Evolutionary conservation across 2,113 vertebrate species (phyloP).

Genomic region (Cervus canadensis): DNA sequence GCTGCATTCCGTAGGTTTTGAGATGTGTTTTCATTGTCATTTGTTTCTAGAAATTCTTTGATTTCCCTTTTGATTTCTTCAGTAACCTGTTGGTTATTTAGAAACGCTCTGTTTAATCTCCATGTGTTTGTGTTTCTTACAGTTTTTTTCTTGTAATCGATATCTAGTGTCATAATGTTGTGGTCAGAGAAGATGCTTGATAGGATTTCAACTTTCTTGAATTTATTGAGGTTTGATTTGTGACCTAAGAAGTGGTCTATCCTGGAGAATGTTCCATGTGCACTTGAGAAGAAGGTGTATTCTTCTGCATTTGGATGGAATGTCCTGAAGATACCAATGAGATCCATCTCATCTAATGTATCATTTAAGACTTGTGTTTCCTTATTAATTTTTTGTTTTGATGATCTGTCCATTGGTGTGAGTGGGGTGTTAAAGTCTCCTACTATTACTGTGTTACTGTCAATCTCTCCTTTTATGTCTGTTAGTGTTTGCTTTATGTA

Average conservation of each 20-base stretch:
- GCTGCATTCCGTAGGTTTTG: neutral
- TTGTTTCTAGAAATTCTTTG: neutral
- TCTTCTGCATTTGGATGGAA: neutral
- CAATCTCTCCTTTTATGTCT: neutral
- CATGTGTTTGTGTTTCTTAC: neutral
- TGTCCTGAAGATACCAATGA: neutral
- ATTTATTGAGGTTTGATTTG: neutral
- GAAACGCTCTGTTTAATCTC: neutral
- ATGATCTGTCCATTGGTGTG: neutral
- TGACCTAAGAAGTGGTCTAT: neutral
- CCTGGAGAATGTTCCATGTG: neutral
- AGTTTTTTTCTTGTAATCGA: neutral
- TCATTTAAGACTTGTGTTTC: neutral
- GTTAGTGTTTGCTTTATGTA: neutral
- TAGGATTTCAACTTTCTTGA: neutral
- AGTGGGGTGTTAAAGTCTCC: neutral
- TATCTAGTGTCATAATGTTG: neutral
- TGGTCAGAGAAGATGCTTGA: neutral
- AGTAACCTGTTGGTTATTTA: neutral
- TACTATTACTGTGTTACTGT: neutral
- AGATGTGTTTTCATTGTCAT: neutral
- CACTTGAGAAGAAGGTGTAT: neutral
- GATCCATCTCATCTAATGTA: neutral
- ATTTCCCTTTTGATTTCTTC: neutral
- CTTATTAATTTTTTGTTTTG: neutral